Evolutionary conservation across 2,113 vertebrate genomes (phyloP), one percentile per base, ranked within the genome.

Genomic region (Nesogale talazaci): DNA sequence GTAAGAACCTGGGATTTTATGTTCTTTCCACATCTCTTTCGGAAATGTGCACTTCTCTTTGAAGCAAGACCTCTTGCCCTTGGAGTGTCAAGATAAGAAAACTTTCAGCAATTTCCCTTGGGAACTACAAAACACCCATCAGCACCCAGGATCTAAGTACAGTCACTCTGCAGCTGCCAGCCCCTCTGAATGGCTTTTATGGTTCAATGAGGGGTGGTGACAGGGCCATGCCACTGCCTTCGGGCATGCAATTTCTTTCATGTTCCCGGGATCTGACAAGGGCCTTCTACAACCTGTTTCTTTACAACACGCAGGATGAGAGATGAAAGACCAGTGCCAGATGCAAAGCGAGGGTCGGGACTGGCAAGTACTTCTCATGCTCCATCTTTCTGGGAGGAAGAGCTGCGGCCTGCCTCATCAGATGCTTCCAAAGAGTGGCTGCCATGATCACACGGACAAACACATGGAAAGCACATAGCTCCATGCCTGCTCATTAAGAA

Each of bases 31-130:
- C 61, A 16, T 70, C 89, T 94, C 89, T 90, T 70, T 80, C 65
- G 86, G 56, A 87, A 95, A 86, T 38, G 74, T 86, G 74, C 23
- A 0, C 85, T 81, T 61, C 89, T 88, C 95, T 97, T 96, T 86
- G 83, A 94, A 97, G 40, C 87, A 92, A 90, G 95, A 91, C 95
- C 82, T 96, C 91, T 89, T 97, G 94, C 91, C 94, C 93, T 95
- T 86, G 69, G 82, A 83, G 96, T 40, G 75, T 96, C 90, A 95
- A 90, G 92, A 97, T 95, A 95, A 97, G 96, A 89, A 90, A 97
- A 96, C 96, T 97, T 97, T 97, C 95, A 83, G 67, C 91, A 83
- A 78, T 46, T 97, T 94, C 83, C 95, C 36, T 69, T 78, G 57
- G 82, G 97, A 97, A 95, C 90, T 94, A 96, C 88, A 96, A 95